Evolutionary conservation across 2,797 vertebrate species (phyloP).

Genomic region (Propithecus perrieri): DNA sequence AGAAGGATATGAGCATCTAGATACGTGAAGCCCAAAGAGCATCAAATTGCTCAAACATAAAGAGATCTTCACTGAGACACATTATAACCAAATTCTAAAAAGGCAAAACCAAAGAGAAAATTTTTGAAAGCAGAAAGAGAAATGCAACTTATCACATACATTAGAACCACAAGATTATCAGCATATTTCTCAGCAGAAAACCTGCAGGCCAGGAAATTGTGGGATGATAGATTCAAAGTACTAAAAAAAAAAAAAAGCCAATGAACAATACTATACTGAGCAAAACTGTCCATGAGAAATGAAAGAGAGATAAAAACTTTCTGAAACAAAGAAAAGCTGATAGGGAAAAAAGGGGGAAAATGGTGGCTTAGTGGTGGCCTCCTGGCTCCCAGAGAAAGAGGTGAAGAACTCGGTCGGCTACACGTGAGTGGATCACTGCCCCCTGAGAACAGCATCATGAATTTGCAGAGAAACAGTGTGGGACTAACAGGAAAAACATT

Average conservation of each 20-base stretch:
- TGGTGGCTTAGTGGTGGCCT: too few relatives aligned
- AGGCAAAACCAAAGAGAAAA: background rate
- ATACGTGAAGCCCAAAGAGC: background rate
- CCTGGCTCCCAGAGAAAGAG: too few relatives aligned
- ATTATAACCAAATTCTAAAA: background rate
- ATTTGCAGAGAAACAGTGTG: too few relatives aligned
- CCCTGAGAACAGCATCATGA: too few relatives aligned
- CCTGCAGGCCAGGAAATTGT: background rate
- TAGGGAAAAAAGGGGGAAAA: too few relatives aligned
- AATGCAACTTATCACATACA: background rate
- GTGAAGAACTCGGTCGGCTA: too few relatives aligned
- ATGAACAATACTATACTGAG: background rate
- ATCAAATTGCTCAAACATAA: background rate
- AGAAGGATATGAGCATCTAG: background rate
- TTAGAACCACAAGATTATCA: background rate
- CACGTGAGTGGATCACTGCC: too few relatives aligned
- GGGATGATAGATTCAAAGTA: background rate
- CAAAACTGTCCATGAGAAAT: background rate
- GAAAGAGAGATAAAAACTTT: background rate
- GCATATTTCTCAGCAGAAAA: background rate
- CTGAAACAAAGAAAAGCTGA: background rate
- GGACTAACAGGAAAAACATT: too few relatives aligned
- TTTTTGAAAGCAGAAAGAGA: background rate
- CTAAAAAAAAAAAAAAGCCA: background rate
- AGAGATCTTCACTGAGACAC: background rate